Conservation (phyloP, 2,113 vertebrate species). For the Archilochus colubris region DNA sequence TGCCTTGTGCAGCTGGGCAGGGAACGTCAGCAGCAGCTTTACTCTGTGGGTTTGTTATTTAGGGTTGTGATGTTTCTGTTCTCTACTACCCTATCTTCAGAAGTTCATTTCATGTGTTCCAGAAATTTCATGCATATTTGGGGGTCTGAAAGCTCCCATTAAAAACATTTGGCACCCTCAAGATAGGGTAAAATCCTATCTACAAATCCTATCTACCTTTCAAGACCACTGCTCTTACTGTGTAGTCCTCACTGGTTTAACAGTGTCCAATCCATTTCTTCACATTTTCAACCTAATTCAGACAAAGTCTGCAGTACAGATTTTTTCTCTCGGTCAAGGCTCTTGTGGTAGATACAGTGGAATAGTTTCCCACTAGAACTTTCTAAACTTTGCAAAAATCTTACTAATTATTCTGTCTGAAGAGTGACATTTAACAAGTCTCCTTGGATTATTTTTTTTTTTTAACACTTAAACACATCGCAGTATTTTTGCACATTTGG, state of each 20-base stretch:
- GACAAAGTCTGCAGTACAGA: background rate
- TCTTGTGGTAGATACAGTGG: background rate
- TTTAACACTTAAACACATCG: background rate
- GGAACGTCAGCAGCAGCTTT: background rate
- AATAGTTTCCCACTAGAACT: background rate
- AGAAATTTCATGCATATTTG: background rate
- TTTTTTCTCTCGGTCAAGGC: background rate
- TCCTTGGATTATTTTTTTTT: background rate
- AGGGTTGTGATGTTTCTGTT: background rate
- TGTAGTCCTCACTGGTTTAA: background rate
- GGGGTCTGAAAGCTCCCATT: background rate
- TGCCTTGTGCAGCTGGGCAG: accelerated
- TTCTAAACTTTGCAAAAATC: background rate
- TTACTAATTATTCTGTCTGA: background rate
- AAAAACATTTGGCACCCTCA: background rate
- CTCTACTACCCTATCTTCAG: background rate
- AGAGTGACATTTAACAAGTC: background rate
- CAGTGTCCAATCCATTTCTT: background rate
- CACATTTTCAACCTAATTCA: background rate
- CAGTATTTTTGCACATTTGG: background rate
- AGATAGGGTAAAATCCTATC: background rate
- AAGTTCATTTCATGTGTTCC: background rate
- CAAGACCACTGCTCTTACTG: accelerated
- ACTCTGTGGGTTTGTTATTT: background rate
- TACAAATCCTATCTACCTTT: accelerated